phyloP scores from a whole-genome alignment of 2,113 vertebrate genomes.

The Perccottus glenii region DNA sequence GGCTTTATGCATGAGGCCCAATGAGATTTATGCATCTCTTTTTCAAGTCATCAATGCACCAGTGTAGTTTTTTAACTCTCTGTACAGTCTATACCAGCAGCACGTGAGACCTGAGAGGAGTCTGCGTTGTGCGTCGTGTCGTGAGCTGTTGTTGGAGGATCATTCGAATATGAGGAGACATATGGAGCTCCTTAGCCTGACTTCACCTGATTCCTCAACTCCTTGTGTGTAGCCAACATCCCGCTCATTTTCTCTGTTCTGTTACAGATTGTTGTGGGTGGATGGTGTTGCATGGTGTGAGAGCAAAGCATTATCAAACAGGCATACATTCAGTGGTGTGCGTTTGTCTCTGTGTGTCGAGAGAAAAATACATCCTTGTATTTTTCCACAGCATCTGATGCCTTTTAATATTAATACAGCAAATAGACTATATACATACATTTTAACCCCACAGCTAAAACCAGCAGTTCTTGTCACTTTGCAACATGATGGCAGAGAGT shows the following conservation, averaged over 20 bases:
- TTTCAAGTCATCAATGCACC: too few species aligned
- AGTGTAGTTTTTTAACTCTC: neutral
- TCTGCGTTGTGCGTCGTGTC: neutral
- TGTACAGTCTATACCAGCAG: neutral
- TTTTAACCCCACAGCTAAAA: neutral
- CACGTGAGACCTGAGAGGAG: neutral
- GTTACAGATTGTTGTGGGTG: slow-evolving; percentile 68
- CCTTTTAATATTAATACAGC: slow-evolving; percentile 22
- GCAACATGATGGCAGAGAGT: neutral
- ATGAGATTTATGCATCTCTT: too few species aligned
- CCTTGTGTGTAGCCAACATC: slow-evolving; percentile 12
- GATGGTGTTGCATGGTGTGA: slow-evolving; percentile 54
- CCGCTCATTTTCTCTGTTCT: slow-evolving; percentile 23
- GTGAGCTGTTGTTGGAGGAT: slow-evolving; percentile 1
- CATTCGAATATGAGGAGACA: slow-evolving; percentile 21
- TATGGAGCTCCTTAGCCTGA: slow-evolving; percentile 20
- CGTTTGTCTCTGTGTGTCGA: slow-evolving; percentile 21
- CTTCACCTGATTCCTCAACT: slow-evolving; percentile 15
- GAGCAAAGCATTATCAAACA: slow-evolving; percentile 50
- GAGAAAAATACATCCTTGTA: slow-evolving; percentile 15
- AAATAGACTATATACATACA: neutral
- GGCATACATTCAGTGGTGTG: slow-evolving; percentile 21
- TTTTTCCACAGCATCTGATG: slow-evolving; percentile 20
- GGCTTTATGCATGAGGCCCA: too few species aligned
- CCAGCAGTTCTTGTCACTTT: neutral